phyloP scores from a whole-genome alignment of 2,113 vertebrate genomes.

The Cercopithecus mona region DNA sequence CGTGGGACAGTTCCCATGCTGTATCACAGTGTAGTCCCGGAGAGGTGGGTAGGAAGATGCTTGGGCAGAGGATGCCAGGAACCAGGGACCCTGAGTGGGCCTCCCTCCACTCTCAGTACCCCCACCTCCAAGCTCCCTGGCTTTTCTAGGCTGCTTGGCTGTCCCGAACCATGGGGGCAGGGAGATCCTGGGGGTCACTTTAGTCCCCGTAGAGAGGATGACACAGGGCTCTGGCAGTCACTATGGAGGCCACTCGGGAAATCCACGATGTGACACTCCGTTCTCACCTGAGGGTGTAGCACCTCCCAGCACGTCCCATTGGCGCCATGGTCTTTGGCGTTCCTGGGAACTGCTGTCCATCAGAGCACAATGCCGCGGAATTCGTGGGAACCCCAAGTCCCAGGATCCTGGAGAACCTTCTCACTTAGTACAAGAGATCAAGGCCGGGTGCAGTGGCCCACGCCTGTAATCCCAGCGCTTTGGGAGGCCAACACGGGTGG shows the following conservation, averaged over 20 bases:
- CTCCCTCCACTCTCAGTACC: neutral
- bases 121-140: neutral
- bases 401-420: neutral
- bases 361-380: rapidly evolving
- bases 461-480: no score
- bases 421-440: neutral
- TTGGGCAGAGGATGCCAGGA: no score
- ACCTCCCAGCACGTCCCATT: no score
- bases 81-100: no score
- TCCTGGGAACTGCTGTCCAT: no score
- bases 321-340: neutral
- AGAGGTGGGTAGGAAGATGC: no score
- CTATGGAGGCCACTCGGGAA: neutral
- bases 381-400: neutral
- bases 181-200: neutral
- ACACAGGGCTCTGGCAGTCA: no score
- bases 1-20: no score
- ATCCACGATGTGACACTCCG: neutral
- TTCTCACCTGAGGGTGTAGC: rapidly evolving
- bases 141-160: neutral
- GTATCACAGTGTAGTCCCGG: no score
- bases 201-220: neutral
- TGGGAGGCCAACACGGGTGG: no score
- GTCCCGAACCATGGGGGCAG: no score
- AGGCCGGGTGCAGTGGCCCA: no score